Conservation (phyloP, 92 coral and sea anemone species). For the Bergia sp. region DNA sequence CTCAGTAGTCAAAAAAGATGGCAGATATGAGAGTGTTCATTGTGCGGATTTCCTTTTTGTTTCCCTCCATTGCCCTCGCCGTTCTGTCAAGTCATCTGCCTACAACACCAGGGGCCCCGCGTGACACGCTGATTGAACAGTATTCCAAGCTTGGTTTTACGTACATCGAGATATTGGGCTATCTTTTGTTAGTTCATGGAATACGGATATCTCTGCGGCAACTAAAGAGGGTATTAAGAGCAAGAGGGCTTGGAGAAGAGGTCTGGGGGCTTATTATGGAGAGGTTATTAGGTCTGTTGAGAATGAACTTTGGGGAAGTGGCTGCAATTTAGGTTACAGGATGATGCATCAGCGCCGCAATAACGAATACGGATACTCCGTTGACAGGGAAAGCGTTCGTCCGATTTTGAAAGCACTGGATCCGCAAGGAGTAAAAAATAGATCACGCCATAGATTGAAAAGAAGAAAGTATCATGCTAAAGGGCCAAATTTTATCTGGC, state of each 20-base stretch:
- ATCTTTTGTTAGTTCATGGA: conserved; percentile 33
- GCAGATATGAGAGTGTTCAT: neutral
- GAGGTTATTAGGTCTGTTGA: conserved; percentile 45
- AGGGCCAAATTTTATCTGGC: conserved; percentile 54
- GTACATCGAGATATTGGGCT: conserved; percentile 9
- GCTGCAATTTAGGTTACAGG: conserved; percentile 51
- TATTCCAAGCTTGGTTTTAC: conserved; percentile 33
- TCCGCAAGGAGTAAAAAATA: conserved; percentile 50
- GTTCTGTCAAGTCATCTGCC: neutral
- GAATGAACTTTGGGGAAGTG: conserved; percentile 50
- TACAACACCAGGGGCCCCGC: neutral
- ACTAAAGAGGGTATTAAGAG: conserved; percentile 45
- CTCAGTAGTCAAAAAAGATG: neutral
- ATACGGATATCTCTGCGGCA: conserved; percentile 41
- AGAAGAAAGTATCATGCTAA: conserved; percentile 44
- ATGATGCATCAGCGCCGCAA: conserved; percentile 46
- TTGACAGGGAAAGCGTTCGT: conserved; percentile 48
- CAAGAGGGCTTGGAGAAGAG: conserved; percentile 42
- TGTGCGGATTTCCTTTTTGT: neutral
- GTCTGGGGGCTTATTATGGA: conserved; percentile 10
- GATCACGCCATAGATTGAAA: conserved; percentile 36
- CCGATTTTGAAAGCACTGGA: conserved; percentile 38
- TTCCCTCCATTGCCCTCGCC: neutral
- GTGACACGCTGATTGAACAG: conserved; percentile 15
- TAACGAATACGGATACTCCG: conserved; percentile 3